phyloP scores from a whole-genome alignment of 2,888 invertebrate species.

The Coecobrya sp. region DNA sequence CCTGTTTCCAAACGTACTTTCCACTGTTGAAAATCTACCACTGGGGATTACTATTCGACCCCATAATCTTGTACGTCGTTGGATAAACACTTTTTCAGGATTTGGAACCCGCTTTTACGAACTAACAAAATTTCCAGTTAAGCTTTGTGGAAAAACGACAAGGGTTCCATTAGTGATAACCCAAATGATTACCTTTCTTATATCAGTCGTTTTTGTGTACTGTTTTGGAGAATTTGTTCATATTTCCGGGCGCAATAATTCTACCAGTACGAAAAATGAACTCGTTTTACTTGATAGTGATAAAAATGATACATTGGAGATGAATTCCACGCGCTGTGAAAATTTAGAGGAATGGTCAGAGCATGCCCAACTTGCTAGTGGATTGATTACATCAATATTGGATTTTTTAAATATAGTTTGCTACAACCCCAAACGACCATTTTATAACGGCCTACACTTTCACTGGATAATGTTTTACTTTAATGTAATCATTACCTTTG shows the following conservation, averaged over 20 bases:
- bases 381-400: not conserved
- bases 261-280: too few species aligned
- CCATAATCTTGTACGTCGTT: not conserved
- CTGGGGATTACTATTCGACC: not conserved
- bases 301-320: not conserved
- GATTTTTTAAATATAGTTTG: not conserved
- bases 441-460: not conserved
- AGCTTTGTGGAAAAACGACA: not conserved
- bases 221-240: not conserved
- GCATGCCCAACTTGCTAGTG: not conserved
- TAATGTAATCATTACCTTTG: not conserved
- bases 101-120: slow-evolving; percentile 30
- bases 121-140: not conserved
- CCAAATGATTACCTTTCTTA: not conserved
- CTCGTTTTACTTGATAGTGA: too few species aligned
- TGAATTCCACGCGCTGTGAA: not conserved
- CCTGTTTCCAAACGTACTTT: not conserved
- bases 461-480: slow-evolving; percentile 54
- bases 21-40: slow-evolving; percentile 49
- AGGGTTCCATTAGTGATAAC: slow-evolving; percentile 13
- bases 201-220: not conserved
- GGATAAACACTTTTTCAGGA: slow-evolving; percentile 40
- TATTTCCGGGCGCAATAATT: too few species aligned
- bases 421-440: not conserved
- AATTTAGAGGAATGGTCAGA: not conserved